A percentile compares a stretch with the other conserved stretches of the same genome.
phyloP scores from a whole-genome alignment of 1,140 invertebrate species.

The Aphidius gifuensis region DNA sequence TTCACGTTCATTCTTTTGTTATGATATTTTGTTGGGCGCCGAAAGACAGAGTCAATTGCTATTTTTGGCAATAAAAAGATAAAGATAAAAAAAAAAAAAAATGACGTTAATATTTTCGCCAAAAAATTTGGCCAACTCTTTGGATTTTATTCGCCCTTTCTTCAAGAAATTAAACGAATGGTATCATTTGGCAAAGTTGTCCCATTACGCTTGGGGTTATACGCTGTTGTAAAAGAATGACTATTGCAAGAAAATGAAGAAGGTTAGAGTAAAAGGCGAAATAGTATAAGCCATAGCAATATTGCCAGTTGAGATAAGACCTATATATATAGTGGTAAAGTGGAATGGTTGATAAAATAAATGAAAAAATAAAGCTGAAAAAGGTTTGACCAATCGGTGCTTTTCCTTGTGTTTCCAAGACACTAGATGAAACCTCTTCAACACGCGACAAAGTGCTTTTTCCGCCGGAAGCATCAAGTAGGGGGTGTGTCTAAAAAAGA shows the following conservation, averaged over 20 bases:
- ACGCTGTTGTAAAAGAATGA: not conserved
- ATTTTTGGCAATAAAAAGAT: not conserved
- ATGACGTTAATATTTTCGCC: constrained; percentile 34
- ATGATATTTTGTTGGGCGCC: no score
- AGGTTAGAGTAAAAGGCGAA: not conserved
- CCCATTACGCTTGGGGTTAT: constrained; percentile 35
- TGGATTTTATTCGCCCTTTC: no score
- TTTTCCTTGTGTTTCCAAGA: constrained; percentile 15
- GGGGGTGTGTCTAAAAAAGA: constrained; percentile 25
- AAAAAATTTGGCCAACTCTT: constrained; percentile 34
- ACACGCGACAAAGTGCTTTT: constrained; percentile 12
- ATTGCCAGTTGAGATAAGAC: constrained; percentile 13
- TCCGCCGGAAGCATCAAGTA: constrained; percentile 10
- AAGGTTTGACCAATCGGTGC: constrained; percentile 35
- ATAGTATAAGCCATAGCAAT: constrained; percentile 17
- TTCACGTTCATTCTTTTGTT: no score
- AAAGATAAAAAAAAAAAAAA: not conserved
- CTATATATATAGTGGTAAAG: no score
- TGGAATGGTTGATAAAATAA: no score
- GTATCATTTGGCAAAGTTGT: constrained; percentile 50
- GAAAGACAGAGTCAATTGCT: no score
- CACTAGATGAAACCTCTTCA: constrained; percentile 5
- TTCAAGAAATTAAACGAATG: constrained; percentile 46
- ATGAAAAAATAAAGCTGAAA: constrained; percentile 11
- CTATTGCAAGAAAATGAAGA: not conserved